Conservation (phyloP, 1,140 invertebrate species). For the Hylyphantes graminicola region DNA sequence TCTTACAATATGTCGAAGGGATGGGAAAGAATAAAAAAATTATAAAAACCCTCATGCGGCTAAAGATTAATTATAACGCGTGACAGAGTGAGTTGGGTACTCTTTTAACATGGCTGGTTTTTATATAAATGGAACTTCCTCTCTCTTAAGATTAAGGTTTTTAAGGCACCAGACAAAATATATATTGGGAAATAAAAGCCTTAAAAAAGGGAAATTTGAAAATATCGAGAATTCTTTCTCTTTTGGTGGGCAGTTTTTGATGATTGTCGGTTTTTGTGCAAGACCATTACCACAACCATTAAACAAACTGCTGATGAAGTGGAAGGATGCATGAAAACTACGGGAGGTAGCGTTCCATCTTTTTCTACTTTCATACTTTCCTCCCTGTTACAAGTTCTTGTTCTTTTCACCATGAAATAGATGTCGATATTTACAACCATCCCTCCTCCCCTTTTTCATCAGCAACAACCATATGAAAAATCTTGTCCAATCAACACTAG, state of each 20-base stretch:
- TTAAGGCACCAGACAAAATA: slow-evolving; percentile 47
- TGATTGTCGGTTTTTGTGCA: slow-evolving; percentile 49
- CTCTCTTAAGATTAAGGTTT: slow-evolving; percentile 44
- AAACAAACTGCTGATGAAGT: slow-evolving; percentile 53
- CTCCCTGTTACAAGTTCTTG: neutral
- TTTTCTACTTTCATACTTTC: slow-evolving; percentile 38
- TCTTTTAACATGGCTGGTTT: neutral
- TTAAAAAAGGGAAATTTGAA: slow-evolving; percentile 15
- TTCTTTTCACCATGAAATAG: slow-evolving; percentile 39
- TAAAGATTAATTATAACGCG: slow-evolving; percentile 50
- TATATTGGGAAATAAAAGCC: slow-evolving; percentile 49
- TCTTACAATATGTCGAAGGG: neutral
- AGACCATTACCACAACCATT: slow-evolving; percentile 51
- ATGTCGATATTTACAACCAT: slow-evolving; percentile 39
- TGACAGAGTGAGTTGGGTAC: slow-evolving; percentile 32
- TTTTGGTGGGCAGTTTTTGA: slow-evolving; percentile 40
- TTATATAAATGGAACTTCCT: slow-evolving; percentile 20
- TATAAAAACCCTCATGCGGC: slow-evolving; percentile 9
- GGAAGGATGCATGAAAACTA: slow-evolving; percentile 26
- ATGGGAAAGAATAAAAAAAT: slow-evolving; percentile 11
- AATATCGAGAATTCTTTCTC: slow-evolving; percentile 37
- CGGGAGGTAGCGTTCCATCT: slow-evolving; percentile 35
- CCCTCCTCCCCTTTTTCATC: neutral
- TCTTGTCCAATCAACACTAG: slow-evolving; percentile 51
- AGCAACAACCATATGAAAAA: slow-evolving; percentile 38